Percentiles rank a stretch among this genome's conserved stretches.
phyloP scores from a whole-genome alignment of 2,888 invertebrate species.

The Drosophila macrothrix region DNA sequence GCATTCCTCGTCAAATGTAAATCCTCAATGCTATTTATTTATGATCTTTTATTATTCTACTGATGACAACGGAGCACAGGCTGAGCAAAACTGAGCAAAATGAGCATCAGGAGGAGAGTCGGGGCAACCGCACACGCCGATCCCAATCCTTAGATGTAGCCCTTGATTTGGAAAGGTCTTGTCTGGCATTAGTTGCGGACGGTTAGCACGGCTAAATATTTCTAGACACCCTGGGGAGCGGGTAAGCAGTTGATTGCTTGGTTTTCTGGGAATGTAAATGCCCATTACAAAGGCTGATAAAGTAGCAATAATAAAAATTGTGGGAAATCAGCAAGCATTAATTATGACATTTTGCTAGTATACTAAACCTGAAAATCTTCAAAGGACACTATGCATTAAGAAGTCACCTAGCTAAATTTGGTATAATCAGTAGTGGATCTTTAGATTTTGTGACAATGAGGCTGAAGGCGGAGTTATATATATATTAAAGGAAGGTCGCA shows the following conservation, averaged over 20 bases:
- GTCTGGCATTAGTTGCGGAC: slow-evolving; percentile 65
- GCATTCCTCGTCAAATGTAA: slow-evolving; percentile 49
- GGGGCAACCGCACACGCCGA: slow-evolving; percentile 76
- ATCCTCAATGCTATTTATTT: slow-evolving; percentile 68
- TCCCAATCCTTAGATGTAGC: slow-evolving; percentile 21
- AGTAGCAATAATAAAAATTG: slow-evolving; percentile 33
- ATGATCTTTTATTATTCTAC: slow-evolving; percentile 76
- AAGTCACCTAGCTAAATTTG: background rate
- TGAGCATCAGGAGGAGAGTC: slow-evolving; percentile 24
- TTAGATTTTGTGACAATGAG: background rate
- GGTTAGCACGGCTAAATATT: slow-evolving; percentile 60
- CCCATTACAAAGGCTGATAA: slow-evolving; percentile 23
- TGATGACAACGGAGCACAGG: slow-evolving; percentile 52
- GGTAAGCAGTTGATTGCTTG: slow-evolving; percentile 14
- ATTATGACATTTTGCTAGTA: background rate
- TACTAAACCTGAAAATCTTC: background rate
- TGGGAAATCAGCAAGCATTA: slow-evolving; percentile 21
- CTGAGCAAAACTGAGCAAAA: slow-evolving; percentile 1
- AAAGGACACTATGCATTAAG: background rate
- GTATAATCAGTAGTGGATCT: background rate
- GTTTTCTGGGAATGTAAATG: slow-evolving; percentile 37
- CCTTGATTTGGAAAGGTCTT: slow-evolving; percentile 25
- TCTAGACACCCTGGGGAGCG: slow-evolving; percentile 11
- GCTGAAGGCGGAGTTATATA: background rate
- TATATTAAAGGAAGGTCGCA: background rate